A percentile compares a stretch with the other conserved stretches of the same genome.
These are phyloP conservation scores for Acrossocheilus fasciatus DNA, from an alignment of 2,797 vertebrate species.

Conservation along the genomic window DNA sequence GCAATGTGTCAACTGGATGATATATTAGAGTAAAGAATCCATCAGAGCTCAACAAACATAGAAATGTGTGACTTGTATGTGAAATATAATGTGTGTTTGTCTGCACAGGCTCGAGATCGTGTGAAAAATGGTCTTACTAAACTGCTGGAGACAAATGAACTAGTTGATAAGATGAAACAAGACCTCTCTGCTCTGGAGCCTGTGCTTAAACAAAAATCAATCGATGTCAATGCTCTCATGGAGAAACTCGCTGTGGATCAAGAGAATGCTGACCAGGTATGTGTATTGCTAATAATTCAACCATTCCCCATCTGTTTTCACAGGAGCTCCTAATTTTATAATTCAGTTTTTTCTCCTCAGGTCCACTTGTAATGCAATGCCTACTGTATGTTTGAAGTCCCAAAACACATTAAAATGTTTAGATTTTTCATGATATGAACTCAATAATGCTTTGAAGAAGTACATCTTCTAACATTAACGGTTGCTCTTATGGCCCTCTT, in stretches of 20 bases:
- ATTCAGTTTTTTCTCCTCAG: neutral
- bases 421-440: neutral
- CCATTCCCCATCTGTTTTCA: neutral
- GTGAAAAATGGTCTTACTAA: constrained; percentile 87
- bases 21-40: neutral
- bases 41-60: neutral
- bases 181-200: constrained; percentile 87
- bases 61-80: neutral
- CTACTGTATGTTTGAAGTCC: neutral
- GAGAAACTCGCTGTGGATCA: constrained; percentile 84
- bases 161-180: constrained; percentile 88
- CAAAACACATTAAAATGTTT: neutral
- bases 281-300: neutral
- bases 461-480: neutral
- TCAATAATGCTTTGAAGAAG: neutral
- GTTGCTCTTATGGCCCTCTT: neutral
- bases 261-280: constrained; percentile 85
- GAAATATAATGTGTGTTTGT: constrained; percentile 25
- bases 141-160: constrained; percentile 83
- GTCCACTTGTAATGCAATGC: neutral
- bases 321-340: neutral
- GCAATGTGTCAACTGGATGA: neutral
- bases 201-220: constrained; percentile 83
- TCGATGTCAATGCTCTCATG: constrained; percentile 84
- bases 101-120: constrained; percentile 80